These are phyloP conservation scores for Cryptus viduatorius DNA, from an alignment of 2,888 invertebrate genomes.

Conservation along the genomic window DNA sequence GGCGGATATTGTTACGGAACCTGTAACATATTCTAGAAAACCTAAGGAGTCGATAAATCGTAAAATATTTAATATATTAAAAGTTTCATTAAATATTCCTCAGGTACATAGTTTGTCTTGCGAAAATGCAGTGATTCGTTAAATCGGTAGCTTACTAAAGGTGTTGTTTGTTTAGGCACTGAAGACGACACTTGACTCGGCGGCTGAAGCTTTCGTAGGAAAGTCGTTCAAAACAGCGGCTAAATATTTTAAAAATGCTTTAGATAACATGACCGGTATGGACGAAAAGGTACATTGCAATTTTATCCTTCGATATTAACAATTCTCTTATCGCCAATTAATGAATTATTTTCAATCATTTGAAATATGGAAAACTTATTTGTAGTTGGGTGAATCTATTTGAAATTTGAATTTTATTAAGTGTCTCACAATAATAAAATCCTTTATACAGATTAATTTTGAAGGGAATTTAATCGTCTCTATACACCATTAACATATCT, in stretches of 20 bases:
- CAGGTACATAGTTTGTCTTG: not conserved
- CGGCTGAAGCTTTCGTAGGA: conserved; percentile 47
- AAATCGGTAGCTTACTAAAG: too few species aligned
- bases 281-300: conserved; percentile 46
- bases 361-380: too few species aligned
- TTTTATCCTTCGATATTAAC: not conserved
- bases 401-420: too few species aligned
- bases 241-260: conserved; percentile 56
- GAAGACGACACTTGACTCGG: conserved; percentile 25
- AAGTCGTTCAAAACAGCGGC: conserved; percentile 55
- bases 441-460: too few species aligned
- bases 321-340: not conserved
- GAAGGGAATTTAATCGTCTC: too few species aligned
- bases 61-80: conserved; percentile 7
- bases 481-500: too few species aligned
- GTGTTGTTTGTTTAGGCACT: conserved; percentile 23
- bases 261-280: conserved; percentile 20
- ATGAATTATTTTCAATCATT: too few species aligned
- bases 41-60: not conserved
- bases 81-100: not conserved
- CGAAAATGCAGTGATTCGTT: not conserved
- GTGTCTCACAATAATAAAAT: too few species aligned
- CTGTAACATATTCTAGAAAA: not conserved
- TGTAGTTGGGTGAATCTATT: too few species aligned
- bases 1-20: not conserved